Evolutionary conservation across 2,888 invertebrate genomes (phyloP).

Genomic region (Eupithecia dodoneata): DNA sequence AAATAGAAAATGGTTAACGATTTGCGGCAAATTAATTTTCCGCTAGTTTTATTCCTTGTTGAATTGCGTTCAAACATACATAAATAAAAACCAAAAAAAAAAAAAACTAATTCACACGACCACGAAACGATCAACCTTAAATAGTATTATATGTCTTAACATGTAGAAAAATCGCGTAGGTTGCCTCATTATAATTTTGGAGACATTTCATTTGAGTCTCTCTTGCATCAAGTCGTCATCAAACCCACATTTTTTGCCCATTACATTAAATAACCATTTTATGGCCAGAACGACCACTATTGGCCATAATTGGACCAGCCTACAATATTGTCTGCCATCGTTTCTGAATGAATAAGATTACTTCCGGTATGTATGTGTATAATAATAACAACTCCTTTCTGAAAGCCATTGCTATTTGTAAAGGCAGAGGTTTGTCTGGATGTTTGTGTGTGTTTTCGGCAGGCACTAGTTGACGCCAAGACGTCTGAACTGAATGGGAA

Average conservation of each 20-base stretch:
- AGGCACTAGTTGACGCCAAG: too few relatives aligned
- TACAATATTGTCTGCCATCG: constrained; percentile 3
- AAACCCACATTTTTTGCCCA: constrained; percentile 20
- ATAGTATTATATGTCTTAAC: neutral
- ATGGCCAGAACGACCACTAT: constrained; percentile 1
- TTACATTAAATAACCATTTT: constrained; percentile 11
- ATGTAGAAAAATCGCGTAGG: constrained; percentile 17
- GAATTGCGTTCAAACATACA: too few relatives aligned
- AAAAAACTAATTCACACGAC: too few relatives aligned
- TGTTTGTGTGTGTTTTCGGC: too few relatives aligned
- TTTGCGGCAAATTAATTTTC: too few relatives aligned
- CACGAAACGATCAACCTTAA: too few relatives aligned
- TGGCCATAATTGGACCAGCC: neutral
- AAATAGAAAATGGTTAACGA: too few relatives aligned
- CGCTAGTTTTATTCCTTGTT: too few relatives aligned
- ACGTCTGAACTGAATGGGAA: too few relatives aligned
- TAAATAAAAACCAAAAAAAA: too few relatives aligned
- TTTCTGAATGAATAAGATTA: neutral
- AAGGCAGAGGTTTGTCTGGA: too few relatives aligned
- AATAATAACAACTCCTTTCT: neutral
- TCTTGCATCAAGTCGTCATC: constrained; percentile 16
- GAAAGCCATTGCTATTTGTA: too few relatives aligned
- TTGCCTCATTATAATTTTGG: constrained; percentile 8
- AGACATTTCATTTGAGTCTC: constrained; percentile 12
- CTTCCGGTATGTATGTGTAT: constrained; percentile 1